phyloP scores from a whole-genome alignment of 2,113 vertebrate genomes.

The Budorcas taxicolor region DNA sequence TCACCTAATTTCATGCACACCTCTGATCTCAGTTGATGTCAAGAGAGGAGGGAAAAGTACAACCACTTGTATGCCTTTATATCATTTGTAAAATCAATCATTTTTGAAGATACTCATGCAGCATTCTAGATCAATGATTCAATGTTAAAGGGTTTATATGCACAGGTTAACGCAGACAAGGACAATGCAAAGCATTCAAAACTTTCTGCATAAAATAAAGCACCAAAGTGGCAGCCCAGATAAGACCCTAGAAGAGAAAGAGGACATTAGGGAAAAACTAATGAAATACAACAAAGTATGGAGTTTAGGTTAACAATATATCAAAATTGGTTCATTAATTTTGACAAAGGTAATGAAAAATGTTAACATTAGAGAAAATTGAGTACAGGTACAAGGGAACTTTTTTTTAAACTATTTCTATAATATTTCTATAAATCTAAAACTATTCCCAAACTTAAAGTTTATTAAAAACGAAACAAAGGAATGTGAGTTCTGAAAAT shows the following conservation, averaged over 20 bases:
- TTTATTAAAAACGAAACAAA: background rate
- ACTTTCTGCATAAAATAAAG: slow-evolving; percentile 9
- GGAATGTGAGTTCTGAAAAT: background rate
- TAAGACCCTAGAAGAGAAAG: background rate
- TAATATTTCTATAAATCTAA: background rate
- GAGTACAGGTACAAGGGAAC: background rate
- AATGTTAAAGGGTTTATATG: background rate
- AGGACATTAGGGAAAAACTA: background rate
- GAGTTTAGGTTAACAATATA: background rate
- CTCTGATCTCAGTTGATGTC: background rate
- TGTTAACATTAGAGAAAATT: background rate
- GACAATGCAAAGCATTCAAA: background rate
- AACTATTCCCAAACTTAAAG: background rate
- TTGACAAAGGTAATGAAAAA: background rate
- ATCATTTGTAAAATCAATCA: background rate
- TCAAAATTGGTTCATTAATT: background rate
- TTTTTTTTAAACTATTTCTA: background rate
- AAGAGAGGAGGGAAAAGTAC: background rate
- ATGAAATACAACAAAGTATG: background rate
- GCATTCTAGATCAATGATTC: background rate
- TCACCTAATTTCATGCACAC: background rate
- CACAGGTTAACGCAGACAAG: background rate
- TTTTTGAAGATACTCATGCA: background rate
- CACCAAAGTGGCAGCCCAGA: background rate
- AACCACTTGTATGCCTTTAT: background rate